Base-by-base conservation (phyloP, 35 echinoderm and acorn worm species). In the Lytechinus variegatus region DNA sequence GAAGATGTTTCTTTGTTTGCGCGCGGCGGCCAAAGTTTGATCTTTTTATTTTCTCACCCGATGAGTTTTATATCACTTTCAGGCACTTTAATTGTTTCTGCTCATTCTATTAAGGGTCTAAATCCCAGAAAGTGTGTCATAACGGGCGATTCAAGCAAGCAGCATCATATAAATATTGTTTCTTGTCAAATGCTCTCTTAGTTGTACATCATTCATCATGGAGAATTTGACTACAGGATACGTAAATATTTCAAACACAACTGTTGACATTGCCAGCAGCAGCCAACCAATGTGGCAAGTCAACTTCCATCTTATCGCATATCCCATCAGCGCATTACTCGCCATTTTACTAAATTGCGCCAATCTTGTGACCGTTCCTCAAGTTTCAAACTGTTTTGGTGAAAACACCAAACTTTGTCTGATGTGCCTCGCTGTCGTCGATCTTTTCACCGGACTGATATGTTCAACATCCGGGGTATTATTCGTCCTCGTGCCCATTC, bases 391-490 rank as follows among this genome's bases (percentile, higher is more conserved):
- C 92, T 57, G 55, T 27, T 93, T 93, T 54, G 19, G 54, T 21
- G 92, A 54, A 56, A 93, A 93, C 52, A 93, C 92, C 4, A 93
- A 54, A 10, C 92, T 93, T 12, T 57, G 52, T 57, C 53, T 93
- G 14, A 54, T 93, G 27, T 27, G n/a, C n/a, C 92, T 93, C 54
- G 12, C 92, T 2, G 54, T 57, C 10, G 53, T 93, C 28, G 92
- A 93, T 54, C 54, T 93, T 21, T 57, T 93, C 12, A 57, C 55
- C 24, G 92, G 92, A 8, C 12, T 93, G 8, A 55, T 57, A 0
- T 93, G 92, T n/a, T 93, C 92, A 54, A 93, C 29, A 24, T 54
- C 54, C 5, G 92, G 92, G 10, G 55, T 93, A 24, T 53, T 57
- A 19, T 93, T 93, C 24, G 9, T 55, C 3, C 11, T 55, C 11